A percentile compares a stretch with the other conserved stretches of the same genome.
Evolutionary conservation across 2,797 vertebrate genomes (phyloP).

Genomic region (Rachycentron canadum): DNA sequence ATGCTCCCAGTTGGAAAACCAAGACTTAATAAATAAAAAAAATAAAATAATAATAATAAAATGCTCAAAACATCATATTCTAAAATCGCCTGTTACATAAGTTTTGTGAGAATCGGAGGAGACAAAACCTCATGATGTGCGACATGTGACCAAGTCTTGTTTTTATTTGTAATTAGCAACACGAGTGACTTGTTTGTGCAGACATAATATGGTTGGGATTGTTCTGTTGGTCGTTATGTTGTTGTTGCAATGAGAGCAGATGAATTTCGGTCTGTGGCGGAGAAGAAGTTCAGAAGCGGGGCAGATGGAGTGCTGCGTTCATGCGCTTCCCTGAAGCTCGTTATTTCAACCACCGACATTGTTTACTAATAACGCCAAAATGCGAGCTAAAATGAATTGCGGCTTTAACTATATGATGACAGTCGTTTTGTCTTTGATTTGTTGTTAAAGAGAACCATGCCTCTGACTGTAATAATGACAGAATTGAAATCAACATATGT

Average conservation of each 20-base stretch:
- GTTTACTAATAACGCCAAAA: not conserved
- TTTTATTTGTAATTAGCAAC: slow-evolving; percentile 17
- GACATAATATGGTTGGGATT: not conserved
- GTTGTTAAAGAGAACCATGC: not conserved
- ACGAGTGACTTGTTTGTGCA: not conserved
- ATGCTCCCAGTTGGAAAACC: not conserved
- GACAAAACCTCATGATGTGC: not conserved
- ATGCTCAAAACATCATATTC: not conserved
- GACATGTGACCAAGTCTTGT: too few relatives aligned
- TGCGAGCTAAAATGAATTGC: not conserved
- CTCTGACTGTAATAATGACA: too few relatives aligned
- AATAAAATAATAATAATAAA: too few relatives aligned
- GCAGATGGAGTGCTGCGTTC: slow-evolving; percentile 68
- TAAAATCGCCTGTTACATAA: not conserved
- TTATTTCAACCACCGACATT: rapidly evolving
- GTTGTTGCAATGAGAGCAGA: not conserved
- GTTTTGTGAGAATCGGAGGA: not conserved
- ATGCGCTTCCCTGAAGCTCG: slow-evolving; percentile 2
- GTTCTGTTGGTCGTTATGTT: slow-evolving; percentile 6
- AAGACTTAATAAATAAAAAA: not conserved
- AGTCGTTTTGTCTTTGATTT: not conserved
- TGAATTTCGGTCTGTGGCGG: slow-evolving; percentile 45
- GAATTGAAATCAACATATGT: not conserved
- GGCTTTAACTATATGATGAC: not conserved
- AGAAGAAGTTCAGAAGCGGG: slow-evolving; percentile 81